phyloP scores from a whole-genome alignment of 2,888 invertebrate species.

The Abscondita cerata region DNA sequence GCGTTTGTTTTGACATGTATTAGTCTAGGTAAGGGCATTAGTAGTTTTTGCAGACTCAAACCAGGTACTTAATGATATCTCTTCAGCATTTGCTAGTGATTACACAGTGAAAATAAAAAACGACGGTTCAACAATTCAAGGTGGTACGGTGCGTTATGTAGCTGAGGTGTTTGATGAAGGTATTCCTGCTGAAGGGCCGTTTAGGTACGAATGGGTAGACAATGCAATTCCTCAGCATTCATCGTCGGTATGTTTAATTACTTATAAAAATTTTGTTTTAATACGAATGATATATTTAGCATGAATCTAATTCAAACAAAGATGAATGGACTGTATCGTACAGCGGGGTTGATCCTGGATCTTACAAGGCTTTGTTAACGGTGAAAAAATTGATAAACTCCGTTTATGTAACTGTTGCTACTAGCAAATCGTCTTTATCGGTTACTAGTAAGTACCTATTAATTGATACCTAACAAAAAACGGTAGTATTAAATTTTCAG shows the following conservation, averaged over 20 bases:
- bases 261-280: not conserved
- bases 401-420: not conserved
- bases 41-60: not conserved
- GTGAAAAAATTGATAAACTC: not conserved
- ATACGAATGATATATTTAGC: not conserved
- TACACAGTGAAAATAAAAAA: not conserved
- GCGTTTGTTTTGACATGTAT: not conserved
- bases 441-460: too few relatives aligned
- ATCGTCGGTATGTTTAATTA: not conserved
- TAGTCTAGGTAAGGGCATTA: not conserved
- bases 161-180: not conserved
- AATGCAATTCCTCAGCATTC: not conserved
- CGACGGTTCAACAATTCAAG: not conserved
- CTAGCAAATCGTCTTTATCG: too few relatives aligned
- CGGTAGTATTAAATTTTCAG: too few relatives aligned
- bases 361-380: not conserved
- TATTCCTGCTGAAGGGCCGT: not conserved
- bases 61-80: too few relatives aligned
- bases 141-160: not conserved
- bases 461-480: too few relatives aligned
- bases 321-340: not conserved
- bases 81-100: not conserved
- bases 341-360: not conserved
- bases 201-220: constrained; percentile 1
- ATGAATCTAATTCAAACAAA: not conserved